Conservation (phyloP, 2,113 vertebrate genomes). For the Scomber colias region DNA sequence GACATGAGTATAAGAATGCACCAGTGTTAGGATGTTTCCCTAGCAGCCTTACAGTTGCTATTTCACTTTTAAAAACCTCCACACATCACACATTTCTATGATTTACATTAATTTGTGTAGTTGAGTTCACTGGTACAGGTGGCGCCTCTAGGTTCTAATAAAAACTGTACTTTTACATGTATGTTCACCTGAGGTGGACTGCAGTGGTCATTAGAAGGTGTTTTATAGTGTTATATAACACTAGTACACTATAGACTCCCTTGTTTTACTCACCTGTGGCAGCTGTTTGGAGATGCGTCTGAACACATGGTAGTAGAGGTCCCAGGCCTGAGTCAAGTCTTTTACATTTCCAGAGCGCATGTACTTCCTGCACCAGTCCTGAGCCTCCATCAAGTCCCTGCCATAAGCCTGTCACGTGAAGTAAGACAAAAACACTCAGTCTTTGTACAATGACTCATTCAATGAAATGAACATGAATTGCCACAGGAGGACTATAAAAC, state of each 20-base stretch:
- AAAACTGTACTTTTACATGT: not conserved
- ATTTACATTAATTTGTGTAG: not conserved
- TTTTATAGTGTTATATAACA: not conserved
- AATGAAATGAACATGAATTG: not conserved
- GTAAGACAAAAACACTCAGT: slow-evolving; percentile 41
- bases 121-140: not conserved
- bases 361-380: slow-evolving; percentile 99
- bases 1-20: slow-evolving; percentile 19
- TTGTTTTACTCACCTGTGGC: slow-evolving; percentile 89
- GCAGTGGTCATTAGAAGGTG: not conserved
- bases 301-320: slow-evolving; percentile 99
- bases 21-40: slow-evolving; percentile 6
- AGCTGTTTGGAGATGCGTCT: slow-evolving; percentile 98
- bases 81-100: not conserved
- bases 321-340: slow-evolving; percentile 98
- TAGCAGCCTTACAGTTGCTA: not conserved
- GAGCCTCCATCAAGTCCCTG: slow-evolving; percentile 98
- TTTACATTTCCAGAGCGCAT: slow-evolving; percentile 99
- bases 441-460: slow-evolving; percentile 20
- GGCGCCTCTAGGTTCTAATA: not conserved
- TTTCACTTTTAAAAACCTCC: not conserved
- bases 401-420: slow-evolving; percentile 91
- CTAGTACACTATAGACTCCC: not conserved
- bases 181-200: not conserved
- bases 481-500: slow-evolving; percentile 36